Percentiles rank a stretch among this genome's conserved stretches.
phyloP scores from a whole-genome alignment of 1,140 invertebrate genomes.

The Aphelenchoides besseyi region DNA sequence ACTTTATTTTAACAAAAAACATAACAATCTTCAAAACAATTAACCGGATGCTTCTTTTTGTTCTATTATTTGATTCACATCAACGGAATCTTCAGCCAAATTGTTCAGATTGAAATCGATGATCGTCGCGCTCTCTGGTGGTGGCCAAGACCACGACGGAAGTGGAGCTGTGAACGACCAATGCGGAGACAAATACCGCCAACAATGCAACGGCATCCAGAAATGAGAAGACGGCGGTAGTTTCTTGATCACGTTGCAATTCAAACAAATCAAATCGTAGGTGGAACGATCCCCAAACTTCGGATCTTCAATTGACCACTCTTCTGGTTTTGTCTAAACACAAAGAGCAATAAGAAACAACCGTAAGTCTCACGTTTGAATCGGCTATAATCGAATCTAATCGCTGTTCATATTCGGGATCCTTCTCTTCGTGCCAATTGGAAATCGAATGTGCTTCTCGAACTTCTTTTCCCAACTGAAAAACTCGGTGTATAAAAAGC shows the following conservation, averaged over 20 bases:
- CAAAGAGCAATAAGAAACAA: slow-evolving; percentile 14
- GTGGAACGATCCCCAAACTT: slow-evolving; percentile 32
- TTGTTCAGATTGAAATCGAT: slow-evolving; percentile 12
- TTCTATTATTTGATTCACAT: too few species aligned
- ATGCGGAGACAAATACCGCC: slow-evolving; percentile 48
- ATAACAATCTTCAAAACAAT: too few species aligned
- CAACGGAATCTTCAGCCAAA: too few species aligned
- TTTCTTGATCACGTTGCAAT: slow-evolving; percentile 48
- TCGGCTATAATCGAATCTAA: slow-evolving; percentile 30
- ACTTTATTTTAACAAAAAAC: too few species aligned
- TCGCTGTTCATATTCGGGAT: slow-evolving; percentile 46
- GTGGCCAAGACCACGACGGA: slow-evolving; percentile 51
- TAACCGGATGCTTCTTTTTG: too few species aligned
- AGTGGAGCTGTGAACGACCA: slow-evolving; percentile 51
- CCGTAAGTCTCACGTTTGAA: not conserved
- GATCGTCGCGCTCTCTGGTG: not conserved
- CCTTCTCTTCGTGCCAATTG: slow-evolving; percentile 34
- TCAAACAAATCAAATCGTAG: slow-evolving; percentile 45
- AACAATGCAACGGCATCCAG: slow-evolving; percentile 51
- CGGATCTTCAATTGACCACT: slow-evolving; percentile 7
- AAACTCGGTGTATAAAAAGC: not conserved
- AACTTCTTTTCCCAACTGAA: slow-evolving; percentile 38
- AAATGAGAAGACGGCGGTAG: slow-evolving; percentile 39
- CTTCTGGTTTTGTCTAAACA: slow-evolving; percentile 32
- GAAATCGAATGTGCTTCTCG: slow-evolving; percentile 2